These are phyloP conservation scores for Spisula solida DNA, from an alignment of 2,888 invertebrate genomes.

Conservation along the genomic window DNA sequence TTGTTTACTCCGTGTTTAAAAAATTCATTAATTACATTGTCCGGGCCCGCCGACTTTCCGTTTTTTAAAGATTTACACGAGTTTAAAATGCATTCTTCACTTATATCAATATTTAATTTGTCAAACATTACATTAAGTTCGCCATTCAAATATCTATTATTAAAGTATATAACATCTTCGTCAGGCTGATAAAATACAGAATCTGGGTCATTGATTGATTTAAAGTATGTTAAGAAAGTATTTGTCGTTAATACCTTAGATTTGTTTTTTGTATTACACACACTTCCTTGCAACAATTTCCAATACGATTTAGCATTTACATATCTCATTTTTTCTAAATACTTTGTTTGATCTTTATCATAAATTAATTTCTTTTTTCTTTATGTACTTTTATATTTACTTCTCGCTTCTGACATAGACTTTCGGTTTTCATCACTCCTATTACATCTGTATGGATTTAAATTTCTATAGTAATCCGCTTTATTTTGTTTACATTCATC, in stretches of 20 bases:
- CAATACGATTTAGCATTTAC: not conserved
- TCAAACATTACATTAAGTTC: slow-evolving; percentile 35
- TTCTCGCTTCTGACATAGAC: not conserved
- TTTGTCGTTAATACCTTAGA: not conserved
- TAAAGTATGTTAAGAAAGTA: not conserved
- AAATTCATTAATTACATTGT: too few relatives aligned
- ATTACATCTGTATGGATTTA: not conserved
- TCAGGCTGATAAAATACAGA: slow-evolving; percentile 22
- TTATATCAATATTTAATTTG: slow-evolving; percentile 15
- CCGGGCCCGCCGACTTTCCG: too few relatives aligned
- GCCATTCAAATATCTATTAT: slow-evolving; percentile 9
- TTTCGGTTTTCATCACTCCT: not conserved
- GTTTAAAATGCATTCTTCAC: too few relatives aligned
- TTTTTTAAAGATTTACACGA: too few relatives aligned
- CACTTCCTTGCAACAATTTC: not conserved
- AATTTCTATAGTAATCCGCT: not conserved
- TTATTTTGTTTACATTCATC: not conserved
- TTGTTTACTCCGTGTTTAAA: too few relatives aligned
- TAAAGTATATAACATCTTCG: slow-evolving; percentile 37
- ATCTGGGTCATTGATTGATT: slow-evolving; percentile 28
- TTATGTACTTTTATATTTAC: not conserved
- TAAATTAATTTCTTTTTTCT: slow-evolving; percentile 13
- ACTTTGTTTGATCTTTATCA: not conserved
- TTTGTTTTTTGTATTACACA: not conserved
- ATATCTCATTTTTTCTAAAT: not conserved